Conservation (phyloP, 2,888 invertebrate genomes). For the Acanthosepion pharaonis region DNA sequence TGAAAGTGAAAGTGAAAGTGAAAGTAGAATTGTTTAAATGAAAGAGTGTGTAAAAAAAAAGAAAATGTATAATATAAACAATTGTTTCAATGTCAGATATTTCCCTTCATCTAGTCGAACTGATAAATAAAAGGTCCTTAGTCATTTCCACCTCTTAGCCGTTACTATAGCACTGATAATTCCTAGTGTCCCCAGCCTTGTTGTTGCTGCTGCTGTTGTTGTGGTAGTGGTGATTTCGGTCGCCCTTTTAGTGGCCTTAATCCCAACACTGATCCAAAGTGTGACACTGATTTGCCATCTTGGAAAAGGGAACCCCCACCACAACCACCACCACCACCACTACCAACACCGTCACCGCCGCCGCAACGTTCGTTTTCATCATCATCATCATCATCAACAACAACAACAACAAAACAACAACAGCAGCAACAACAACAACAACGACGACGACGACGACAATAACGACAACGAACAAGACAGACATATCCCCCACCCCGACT, state of each 20-base stretch:
- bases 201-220: slow-evolving; percentile 43
- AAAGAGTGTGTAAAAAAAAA: neutral
- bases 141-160: neutral
- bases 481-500: neutral
- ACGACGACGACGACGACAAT: neutral
- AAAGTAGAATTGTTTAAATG: neutral
- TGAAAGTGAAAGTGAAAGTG: neutral
- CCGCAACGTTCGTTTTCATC: neutral
- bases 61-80: neutral
- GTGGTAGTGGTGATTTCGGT: slow-evolving; percentile 38
- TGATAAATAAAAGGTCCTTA: neutral
- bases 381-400: slow-evolving; percentile 14
- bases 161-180: slow-evolving; percentile 33
- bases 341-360: slow-evolving; percentile 36
- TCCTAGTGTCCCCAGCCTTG: slow-evolving; percentile 33
- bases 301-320: slow-evolving; percentile 34
- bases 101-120: neutral
- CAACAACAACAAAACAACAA: neutral
- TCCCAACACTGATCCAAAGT: neutral
- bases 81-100: neutral
- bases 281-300: slow-evolving; percentile 34
- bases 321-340: slow-evolving; percentile 40
- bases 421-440: slow-evolving; percentile 20
- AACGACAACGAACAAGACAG: neutral
- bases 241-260: slow-evolving; percentile 37